Evolutionary conservation across 2,797 vertebrate genomes (phyloP), one percentile per base, ranked within the genome.

Genomic region (Coccyzus lansbergi): DNA sequence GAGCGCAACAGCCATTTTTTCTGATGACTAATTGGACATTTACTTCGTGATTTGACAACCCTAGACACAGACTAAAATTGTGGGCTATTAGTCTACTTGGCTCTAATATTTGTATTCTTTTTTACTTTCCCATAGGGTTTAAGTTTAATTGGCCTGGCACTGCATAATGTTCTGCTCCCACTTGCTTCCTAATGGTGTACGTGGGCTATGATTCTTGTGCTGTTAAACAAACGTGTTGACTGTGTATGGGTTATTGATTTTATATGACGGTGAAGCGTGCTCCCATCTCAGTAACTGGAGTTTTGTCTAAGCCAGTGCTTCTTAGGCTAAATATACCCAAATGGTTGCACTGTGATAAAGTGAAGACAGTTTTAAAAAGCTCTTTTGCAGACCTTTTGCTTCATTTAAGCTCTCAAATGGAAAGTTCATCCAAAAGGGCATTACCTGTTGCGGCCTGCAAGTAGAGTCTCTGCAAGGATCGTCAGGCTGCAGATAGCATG

Each of bases 41-140:
- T 95, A 93, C 91, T 95, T 92, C 92, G 94, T 92, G 94, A 94
- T 96, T 86, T 97, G 95, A 96, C 91, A 95, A 88, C 85, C 91
- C 46, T 74, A 86, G 87, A 94, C 74, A 46, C 85, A 86, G 87
- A 95, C 89, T 94, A 65, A 92, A 95, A 96, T 55, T 95, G 91
- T 92, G 93, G 94, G 85, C 92, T 94, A 91, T 94, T 97, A 93
- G 94, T 94, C 92, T 97, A 38, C 89, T 95, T 94, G 93, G 87
- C 92, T 97, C 87, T 95, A 96, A 82, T 95, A 93, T 91, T 93
- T 95, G 87, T 92, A 18, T 88, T 87, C 83, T 94, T 93, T 93
- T 93, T 95, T 78, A 93, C 90, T 93, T 95, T 91, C 89, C 92
- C 85, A 64, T 90, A 86, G 92, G 88, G 79, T 92, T 96, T 86